Evolutionary conservation across 2,888 invertebrate genomes (phyloP).

Genomic region (Chrysolina haemoptera): DNA sequence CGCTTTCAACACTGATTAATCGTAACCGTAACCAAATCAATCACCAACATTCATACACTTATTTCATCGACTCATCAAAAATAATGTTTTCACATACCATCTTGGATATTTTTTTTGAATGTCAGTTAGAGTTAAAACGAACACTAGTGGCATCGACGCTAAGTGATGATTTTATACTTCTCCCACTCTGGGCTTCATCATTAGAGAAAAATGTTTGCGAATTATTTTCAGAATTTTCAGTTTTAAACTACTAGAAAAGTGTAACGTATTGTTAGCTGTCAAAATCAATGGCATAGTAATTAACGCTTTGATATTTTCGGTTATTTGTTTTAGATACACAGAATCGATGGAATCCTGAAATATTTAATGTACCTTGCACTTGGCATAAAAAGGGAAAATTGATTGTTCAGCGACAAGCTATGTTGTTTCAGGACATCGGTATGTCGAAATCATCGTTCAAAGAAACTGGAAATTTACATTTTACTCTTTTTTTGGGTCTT

Average conservation of each 20-base stretch:
- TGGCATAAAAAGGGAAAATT: too few species aligned
- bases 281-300: constrained; percentile 35
- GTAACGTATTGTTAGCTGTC: constrained; percentile 48
- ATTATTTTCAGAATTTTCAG: constrained; percentile 49
- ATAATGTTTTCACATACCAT: constrained; percentile 43
- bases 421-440: too few species aligned
- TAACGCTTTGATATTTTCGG: constrained; percentile 24
- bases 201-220: constrained; percentile 50
- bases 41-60: background rate
- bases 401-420: too few species aligned
- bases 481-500: too few species aligned
- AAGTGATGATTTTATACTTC: constrained; percentile 54
- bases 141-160: constrained; percentile 50
- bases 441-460: too few species aligned
- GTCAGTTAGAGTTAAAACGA: constrained; percentile 47
- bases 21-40: background rate
- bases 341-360: background rate
- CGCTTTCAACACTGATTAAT: background rate
- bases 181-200: constrained; percentile 47
- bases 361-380: background rate
- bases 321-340: constrained; percentile 17
- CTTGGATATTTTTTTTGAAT: constrained; percentile 46
- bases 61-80: background rate
- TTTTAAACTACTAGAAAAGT: constrained; percentile 52
- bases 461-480: too few species aligned